phyloP scores from a whole-genome alignment of 2,888 invertebrate genomes.

The Fragum fragum region DNA sequence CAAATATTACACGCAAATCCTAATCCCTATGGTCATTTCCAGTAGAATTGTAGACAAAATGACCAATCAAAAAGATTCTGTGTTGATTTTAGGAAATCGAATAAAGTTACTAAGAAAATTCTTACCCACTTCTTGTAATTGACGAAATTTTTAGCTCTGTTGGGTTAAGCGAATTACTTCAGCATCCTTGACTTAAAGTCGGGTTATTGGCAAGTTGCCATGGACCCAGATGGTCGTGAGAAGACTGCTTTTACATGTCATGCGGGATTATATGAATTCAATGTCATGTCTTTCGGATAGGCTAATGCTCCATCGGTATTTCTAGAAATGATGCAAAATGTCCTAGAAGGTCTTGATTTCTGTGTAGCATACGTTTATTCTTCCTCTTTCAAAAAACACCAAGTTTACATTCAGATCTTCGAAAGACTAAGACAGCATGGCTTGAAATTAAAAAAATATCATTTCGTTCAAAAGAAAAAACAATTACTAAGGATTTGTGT shows the following conservation, averaged over 20 bases:
- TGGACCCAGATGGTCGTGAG: slow-evolving; percentile 40
- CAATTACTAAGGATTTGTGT: slow-evolving; percentile 43
- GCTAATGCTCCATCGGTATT: slow-evolving; percentile 29
- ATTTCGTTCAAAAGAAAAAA: slow-evolving; percentile 46
- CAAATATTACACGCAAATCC: slow-evolving; percentile 13
- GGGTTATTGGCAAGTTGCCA: too few species aligned
- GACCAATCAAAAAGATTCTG: too few species aligned
- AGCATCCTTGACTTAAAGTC: slow-evolving; percentile 39
- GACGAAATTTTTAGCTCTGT: slow-evolving; percentile 40
- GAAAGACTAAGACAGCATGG: too few species aligned
- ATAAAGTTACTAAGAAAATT: slow-evolving; percentile 21
- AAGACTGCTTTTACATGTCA: slow-evolving; percentile 56
- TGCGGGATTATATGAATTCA: slow-evolving; percentile 52
- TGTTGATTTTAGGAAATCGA: too few species aligned
- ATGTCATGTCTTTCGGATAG: too few species aligned
- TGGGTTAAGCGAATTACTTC: slow-evolving; percentile 45
- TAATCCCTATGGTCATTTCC: slow-evolving; percentile 23
- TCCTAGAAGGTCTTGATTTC: too few species aligned
- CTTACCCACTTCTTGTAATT: slow-evolving; percentile 48
- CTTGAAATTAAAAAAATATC: slow-evolving; percentile 56
- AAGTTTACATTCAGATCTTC: slow-evolving; percentile 43
- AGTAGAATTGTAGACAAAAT: slow-evolving; percentile 21
- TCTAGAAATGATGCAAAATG: slow-evolving; percentile 46
- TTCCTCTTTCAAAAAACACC: slow-evolving; percentile 45
- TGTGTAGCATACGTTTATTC: slow-evolving; percentile 33